Evolutionary conservation across 2,113 vertebrate species (phyloP).

Genomic region (Lamprologus callipterus): DNA sequence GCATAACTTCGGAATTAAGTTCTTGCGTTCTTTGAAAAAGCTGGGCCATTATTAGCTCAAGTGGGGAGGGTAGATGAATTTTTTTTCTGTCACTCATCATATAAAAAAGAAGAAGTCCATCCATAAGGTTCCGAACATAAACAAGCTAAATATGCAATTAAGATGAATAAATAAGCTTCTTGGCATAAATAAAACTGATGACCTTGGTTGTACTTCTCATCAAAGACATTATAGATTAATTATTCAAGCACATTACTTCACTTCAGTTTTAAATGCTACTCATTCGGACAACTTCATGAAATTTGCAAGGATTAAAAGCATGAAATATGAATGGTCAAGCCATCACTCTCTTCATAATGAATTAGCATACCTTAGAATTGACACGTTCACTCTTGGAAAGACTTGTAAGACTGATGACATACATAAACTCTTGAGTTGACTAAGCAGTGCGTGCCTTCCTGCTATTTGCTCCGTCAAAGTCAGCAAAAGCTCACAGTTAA

Average conservation of each 20-base stretch:
- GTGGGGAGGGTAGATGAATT: neutral
- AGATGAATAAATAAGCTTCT: conserved; percentile 20
- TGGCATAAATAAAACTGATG: conserved; percentile 40
- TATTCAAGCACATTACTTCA: conserved; percentile 70
- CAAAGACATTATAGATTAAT: conserved; percentile 64
- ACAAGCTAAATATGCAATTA: conserved; percentile 10
- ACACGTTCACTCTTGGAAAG: conserved; percentile 47
- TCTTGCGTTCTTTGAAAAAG: neutral
- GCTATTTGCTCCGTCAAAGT: conserved; percentile 13
- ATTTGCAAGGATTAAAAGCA: conserved; percentile 63
- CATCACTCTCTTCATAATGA: conserved; percentile 68
- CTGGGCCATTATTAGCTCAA: neutral
- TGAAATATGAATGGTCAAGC: conserved; percentile 66
- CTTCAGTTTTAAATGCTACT: conserved; percentile 67
- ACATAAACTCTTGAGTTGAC: conserved; percentile 2
- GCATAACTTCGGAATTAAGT: neutral
- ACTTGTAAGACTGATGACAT: neutral
- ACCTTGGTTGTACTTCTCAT: conserved; percentile 60
- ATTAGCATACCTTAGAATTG: conserved; percentile 67
- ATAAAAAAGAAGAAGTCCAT: neutral
- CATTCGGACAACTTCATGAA: conserved; percentile 76
- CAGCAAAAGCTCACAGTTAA: conserved; percentile 21
- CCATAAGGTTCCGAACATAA: neutral
- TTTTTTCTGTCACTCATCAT: neutral
- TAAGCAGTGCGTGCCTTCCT: conserved; percentile 7